Evolutionary conservation across 1,140 invertebrate species (phyloP).

Genomic region (Bombyx mori): ASM3026992v2 NC_085121.1:12015001-12015500

Average conservation of each 20-base stretch:
- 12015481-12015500: no score
- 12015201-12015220: constrained; percentile 10
- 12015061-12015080: constrained; percentile 8
- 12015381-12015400: constrained; percentile 15
- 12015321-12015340: constrained; percentile 13
- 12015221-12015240: constrained; percentile 10
- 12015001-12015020: constrained; percentile 14
- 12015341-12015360: constrained; percentile 14
- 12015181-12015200: constrained; percentile 26
- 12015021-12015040: constrained; percentile 14
- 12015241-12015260: constrained; percentile 18
- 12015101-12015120: constrained; percentile 21
- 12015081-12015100: constrained; percentile 17
- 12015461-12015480: no score
- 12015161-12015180: constrained; percentile 15
- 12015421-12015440: no score
- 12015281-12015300: background rate
- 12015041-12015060: constrained; percentile 25
- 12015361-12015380: constrained; percentile 22
- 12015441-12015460: no score
- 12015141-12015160: constrained; percentile 12
- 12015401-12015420: no score
- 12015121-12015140: constrained; percentile 12
- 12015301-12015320: background rate
- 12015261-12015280: constrained; percentile 15